A percentile compares a stretch with the other conserved stretches of the same genome.
phyloP scores from a whole-genome alignment of 2,113 vertebrate species.

The Corythornis vintsioides region DNA sequence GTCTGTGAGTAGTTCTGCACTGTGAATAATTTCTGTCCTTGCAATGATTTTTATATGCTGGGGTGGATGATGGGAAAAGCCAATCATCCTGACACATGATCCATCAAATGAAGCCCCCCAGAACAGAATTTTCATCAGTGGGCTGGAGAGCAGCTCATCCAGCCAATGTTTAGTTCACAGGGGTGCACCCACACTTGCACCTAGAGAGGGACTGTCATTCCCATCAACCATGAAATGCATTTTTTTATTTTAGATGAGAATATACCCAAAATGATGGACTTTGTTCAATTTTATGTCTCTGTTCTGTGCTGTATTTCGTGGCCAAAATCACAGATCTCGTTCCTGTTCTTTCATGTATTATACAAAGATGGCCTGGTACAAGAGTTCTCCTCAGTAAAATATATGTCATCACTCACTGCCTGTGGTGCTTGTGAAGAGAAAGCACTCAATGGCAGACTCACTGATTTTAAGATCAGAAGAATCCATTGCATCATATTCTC shows the following conservation, averaged over 20 bases:
- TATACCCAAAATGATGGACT: neutral
- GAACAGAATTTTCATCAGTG: neutral
- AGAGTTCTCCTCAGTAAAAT: neutral
- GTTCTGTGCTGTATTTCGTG: neutral
- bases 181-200: neutral
- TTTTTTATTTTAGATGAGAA: neutral
- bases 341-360: neutral
- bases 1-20: neutral
- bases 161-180: neutral
- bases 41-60: neutral
- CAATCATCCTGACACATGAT: neutral
- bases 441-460: neutral
- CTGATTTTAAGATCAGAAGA: neutral
- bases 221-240: neutral
- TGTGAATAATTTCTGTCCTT: neutral
- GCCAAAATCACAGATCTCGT: neutral
- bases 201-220: neutral
- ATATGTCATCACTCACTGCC: neutral
- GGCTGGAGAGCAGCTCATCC: accelerated
- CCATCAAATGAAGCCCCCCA: neutral
- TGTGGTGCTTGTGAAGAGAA: accelerated
- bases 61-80: neutral
- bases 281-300: accelerated
- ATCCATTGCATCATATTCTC: neutral
- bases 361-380: neutral